Percentiles rank a stretch among this genome's conserved stretches.
phyloP scores from a whole-genome alignment of 2,888 invertebrate species.

The Silvanus unidentatus region DNA sequence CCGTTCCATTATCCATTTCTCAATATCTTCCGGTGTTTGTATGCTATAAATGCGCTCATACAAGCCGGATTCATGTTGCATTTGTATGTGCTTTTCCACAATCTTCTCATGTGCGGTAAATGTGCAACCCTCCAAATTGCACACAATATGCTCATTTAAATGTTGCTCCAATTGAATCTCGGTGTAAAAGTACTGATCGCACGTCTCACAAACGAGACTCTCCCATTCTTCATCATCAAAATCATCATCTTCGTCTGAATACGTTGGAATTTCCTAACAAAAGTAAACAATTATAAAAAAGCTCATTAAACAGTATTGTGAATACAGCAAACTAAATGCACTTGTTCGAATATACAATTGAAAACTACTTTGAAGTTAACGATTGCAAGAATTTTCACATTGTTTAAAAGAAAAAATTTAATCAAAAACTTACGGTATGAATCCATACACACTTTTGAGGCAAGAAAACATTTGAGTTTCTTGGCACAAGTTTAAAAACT shows the following conservation, averaged over 20 bases:
- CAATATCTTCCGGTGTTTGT: constrained; percentile 73
- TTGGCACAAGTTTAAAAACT: constrained; percentile 13
- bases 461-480: constrained; percentile 27
- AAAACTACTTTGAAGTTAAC: constrained; percentile 20
- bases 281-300: background rate
- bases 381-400: background rate
- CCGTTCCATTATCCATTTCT: constrained; percentile 78
- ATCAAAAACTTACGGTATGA: constrained; percentile 16
- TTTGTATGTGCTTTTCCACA: constrained; percentile 72
- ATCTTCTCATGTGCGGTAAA: constrained; percentile 75
- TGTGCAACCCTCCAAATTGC: constrained; percentile 73
- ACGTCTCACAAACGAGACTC: constrained; percentile 67
- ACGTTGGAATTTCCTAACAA: background rate
- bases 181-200: constrained; percentile 67
- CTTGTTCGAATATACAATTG: background rate
- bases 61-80: constrained; percentile 79
- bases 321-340: no score
- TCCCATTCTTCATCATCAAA: constrained; percentile 12
- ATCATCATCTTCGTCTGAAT: constrained; percentile 2
- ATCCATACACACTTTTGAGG: constrained; percentile 14
- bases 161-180: constrained; percentile 59
- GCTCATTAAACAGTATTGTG: no score
- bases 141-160: constrained; percentile 67
- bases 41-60: constrained; percentile 71
- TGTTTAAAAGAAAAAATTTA: no score